Evolutionary conservation across 2,797 vertebrate species (phyloP).

Genomic region (Gymnoscopelus braueri): DNA sequence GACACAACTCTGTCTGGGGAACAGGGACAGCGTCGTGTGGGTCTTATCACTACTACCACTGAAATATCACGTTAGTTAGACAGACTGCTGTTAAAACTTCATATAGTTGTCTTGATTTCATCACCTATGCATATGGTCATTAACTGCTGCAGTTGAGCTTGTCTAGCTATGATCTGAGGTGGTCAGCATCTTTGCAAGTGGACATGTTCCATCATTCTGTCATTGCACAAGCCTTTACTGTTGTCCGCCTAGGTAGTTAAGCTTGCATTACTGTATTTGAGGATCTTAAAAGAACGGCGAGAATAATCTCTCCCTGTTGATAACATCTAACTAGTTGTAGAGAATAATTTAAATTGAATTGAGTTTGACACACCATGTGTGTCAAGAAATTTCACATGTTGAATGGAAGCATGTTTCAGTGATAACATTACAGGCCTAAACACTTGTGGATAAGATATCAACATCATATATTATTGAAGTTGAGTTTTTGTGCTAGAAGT

Average conservation of each 20-base stretch:
- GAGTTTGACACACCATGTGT: too few relatives aligned
- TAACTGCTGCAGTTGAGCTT: conserved; percentile 7
- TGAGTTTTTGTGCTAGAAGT: too few relatives aligned
- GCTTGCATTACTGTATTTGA: conserved; percentile 9
- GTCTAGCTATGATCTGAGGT: conserved; percentile 1
- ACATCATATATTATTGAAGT: too few relatives aligned
- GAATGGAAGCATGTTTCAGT: too few relatives aligned
- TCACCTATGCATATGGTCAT: conserved; percentile 4
- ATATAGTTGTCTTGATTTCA: conserved; percentile 32
- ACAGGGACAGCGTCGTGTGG: conserved; percentile 57
- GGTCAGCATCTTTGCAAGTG: conserved; percentile 1
- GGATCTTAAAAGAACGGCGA: conserved; percentile 1
- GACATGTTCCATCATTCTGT: conserved; percentile 14
- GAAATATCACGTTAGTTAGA: conserved; percentile 19
- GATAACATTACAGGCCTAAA: too few relatives aligned
- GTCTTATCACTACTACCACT: too few relatives aligned
- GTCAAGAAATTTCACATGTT: too few relatives aligned
- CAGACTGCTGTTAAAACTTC: conserved; percentile 15
- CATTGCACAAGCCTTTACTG: conserved; percentile 17
- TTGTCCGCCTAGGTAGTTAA: background rate
- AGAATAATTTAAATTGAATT: too few relatives aligned
- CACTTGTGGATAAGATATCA: too few relatives aligned
- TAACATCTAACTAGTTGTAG: background rate
- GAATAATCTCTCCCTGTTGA: background rate
- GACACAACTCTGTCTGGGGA: conserved; percentile 38